phyloP scores from a whole-genome alignment of 2,113 vertebrate species.

The Thamnophis sirtalis region DNA sequence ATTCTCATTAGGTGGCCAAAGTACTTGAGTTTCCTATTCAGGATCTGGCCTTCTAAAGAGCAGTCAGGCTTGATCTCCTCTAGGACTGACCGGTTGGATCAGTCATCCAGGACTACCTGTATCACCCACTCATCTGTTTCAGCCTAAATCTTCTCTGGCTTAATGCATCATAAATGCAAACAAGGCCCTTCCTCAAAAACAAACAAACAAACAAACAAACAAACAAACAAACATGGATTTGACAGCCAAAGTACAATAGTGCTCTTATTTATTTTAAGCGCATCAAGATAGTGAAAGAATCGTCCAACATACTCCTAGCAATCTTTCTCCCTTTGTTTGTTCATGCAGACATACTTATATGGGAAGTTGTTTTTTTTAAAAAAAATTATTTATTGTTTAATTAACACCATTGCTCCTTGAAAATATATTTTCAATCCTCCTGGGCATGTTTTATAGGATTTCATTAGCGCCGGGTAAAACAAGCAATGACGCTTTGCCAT shows the following conservation, averaged over 20 bases:
- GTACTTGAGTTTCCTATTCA: too few relatives aligned
- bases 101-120: background rate
- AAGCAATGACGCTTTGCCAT: background rate
- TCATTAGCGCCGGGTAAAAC: background rate
- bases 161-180: background rate
- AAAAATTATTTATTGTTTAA: conserved; percentile 4
- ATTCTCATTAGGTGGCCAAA: too few relatives aligned
- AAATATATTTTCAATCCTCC: background rate
- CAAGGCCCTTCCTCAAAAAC: background rate
- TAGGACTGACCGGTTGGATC: too few relatives aligned
- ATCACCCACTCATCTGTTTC: background rate
- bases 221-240: background rate
- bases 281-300: too few relatives aligned
- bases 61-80: too few relatives aligned
- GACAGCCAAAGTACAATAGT: background rate
- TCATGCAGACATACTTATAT: background rate
- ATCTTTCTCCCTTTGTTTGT: background rate
- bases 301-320: background rate
- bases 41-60: too few relatives aligned
- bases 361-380: background rate
- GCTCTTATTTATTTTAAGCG: background rate
- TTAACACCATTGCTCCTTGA: background rate
- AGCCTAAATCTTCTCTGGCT: background rate
- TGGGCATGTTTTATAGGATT: background rate
- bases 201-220: too few relatives aligned